Percentiles rank a stretch among this genome's conserved stretches.
Conservation (phyloP, 2,888 invertebrate genomes). For the Amphipyra tragopoginis region DNA sequence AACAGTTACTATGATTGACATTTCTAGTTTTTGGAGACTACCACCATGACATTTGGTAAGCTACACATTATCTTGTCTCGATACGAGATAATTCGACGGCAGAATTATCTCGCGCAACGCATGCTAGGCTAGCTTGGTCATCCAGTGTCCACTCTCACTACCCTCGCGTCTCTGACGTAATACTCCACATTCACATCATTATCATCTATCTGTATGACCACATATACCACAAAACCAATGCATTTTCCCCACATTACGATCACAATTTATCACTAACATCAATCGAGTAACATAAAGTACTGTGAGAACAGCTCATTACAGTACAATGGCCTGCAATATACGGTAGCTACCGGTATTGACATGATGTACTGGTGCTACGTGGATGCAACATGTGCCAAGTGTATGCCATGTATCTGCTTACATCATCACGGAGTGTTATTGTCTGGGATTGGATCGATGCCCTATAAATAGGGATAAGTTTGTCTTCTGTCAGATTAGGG, state of each 20-base stretch:
- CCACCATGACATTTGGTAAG: too few species aligned
- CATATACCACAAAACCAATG: constrained; percentile 23
- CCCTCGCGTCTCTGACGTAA: too few species aligned
- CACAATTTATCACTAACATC: constrained; percentile 34
- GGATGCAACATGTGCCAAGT: neutral
- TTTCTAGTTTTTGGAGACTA: too few species aligned
- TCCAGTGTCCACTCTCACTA: too few species aligned
- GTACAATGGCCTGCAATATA: constrained; percentile 42
- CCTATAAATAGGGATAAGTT: neutral
- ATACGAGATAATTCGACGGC: too few species aligned
- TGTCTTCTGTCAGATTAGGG: neutral
- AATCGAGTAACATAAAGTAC: constrained; percentile 27
- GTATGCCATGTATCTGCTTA: neutral
- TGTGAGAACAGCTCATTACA: constrained; percentile 43
- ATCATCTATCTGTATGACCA: too few species aligned
- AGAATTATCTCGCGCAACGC: too few species aligned
- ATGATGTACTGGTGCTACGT: constrained; percentile 7
- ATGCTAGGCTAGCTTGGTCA: too few species aligned
- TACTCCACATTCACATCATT: too few species aligned
- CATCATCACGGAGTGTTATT: neutral
- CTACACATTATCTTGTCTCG: too few species aligned
- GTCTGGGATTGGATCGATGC: too few species aligned
- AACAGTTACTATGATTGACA: too few species aligned
- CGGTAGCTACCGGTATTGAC: constrained; percentile 19
- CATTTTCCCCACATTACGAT: constrained; percentile 39